phyloP scores from a whole-genome alignment of 2,113 vertebrate genomes.

The Phylloscopus trochilus region DNA sequence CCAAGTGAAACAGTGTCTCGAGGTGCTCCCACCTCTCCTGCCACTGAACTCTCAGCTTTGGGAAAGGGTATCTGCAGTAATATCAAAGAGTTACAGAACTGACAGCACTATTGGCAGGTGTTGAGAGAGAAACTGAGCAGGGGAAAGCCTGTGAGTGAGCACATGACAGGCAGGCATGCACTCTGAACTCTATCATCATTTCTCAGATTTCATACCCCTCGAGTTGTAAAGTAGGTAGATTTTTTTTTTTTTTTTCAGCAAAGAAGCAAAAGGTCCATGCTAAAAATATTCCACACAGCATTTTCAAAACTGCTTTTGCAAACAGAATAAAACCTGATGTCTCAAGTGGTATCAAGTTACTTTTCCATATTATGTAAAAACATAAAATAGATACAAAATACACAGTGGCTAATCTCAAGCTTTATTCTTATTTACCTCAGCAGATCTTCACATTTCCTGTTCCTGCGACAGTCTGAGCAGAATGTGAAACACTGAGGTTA shows the following conservation, averaged over 20 bases:
- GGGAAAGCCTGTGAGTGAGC: neutral
- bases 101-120: neutral
- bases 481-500: neutral
- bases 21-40: neutral
- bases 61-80: neutral
- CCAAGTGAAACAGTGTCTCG: neutral
- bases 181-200: neutral
- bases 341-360: neutral
- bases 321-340: neutral
- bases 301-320: neutral
- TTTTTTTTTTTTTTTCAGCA: neutral
- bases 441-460: neutral
- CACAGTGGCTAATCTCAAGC: neutral
- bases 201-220: neutral
- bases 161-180: neutral
- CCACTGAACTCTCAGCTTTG: neutral
- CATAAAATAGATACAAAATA: neutral
- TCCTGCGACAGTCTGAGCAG: neutral
- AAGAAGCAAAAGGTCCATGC: neutral
- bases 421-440: neutral
- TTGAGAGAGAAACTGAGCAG: neutral
- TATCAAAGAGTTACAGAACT: neutral
- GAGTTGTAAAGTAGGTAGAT: neutral
- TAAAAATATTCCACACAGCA: neutral
- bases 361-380: neutral